These are phyloP conservation scores for Lytechinus variegatus DNA, from an alignment of 35 echinoderm and acorn worm genomes.

Conservation along the genomic window DNA sequence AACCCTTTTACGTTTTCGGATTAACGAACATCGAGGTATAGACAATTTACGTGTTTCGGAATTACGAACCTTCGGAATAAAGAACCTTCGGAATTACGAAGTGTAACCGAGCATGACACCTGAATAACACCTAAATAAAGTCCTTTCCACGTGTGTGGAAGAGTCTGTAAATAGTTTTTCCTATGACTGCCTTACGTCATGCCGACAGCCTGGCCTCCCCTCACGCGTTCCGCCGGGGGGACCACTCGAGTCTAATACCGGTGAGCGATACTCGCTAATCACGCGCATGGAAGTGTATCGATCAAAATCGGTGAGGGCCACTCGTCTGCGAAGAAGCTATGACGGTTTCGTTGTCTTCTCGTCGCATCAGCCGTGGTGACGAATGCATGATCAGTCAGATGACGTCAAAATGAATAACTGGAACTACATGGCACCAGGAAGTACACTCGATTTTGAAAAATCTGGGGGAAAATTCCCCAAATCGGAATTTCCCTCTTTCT, in stretches of 20 bases:
- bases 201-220: neutral
- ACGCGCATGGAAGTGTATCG: slow-evolving; percentile 7
- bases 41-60: too few relatives aligned
- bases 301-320: neutral
- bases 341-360: neutral
- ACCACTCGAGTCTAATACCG: neutral
- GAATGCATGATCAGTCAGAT: neutral
- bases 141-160: too few relatives aligned
- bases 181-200: neutral
- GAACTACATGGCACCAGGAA: neutral
- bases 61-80: too few relatives aligned
- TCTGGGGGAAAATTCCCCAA: too few relatives aligned
- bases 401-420: neutral
- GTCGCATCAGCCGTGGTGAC: neutral
- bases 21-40: too few relatives aligned
- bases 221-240: neutral
- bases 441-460: neutral
- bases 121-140: too few relatives aligned
- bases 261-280: neutral
- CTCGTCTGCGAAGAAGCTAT: neutral
- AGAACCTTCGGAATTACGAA: too few relatives aligned
- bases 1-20: too few relatives aligned
- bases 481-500: too few relatives aligned
- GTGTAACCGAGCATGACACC: too few relatives aligned
- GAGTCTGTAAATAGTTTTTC: too few relatives aligned